Evolutionary conservation across 35 echinoderm and acorn worm species (phyloP).

Genomic region (Ptychodera flava): DNA sequence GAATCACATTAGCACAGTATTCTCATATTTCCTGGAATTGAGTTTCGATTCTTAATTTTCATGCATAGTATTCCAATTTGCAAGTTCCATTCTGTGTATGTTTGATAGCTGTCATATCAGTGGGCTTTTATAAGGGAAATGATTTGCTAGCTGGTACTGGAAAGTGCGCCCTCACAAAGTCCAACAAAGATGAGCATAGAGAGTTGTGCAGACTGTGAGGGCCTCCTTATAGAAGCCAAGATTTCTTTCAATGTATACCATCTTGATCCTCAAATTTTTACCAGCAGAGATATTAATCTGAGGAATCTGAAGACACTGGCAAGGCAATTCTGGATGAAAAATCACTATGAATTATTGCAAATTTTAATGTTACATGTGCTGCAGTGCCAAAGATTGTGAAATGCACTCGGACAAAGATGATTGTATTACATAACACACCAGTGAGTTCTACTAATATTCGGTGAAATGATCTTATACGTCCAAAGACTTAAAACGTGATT

Average conservation of each 20-base stretch:
- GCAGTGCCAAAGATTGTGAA: background rate
- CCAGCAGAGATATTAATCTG: too few relatives aligned
- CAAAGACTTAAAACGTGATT: background rate
- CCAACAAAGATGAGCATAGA: background rate
- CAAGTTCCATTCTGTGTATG: background rate
- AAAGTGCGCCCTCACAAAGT: background rate
- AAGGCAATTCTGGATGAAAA: too few relatives aligned
- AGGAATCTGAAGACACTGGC: too few relatives aligned
- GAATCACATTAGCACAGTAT: background rate
- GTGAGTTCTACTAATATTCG: background rate
- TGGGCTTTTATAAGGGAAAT: background rate
- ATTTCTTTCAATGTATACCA: too few relatives aligned
- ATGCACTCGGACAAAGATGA: background rate
- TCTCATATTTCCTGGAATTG: background rate
- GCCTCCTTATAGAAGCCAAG: too few relatives aligned
- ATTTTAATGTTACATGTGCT: background rate
- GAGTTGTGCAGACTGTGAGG: background rate
- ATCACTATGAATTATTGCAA: background rate
- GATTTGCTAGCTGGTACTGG: background rate
- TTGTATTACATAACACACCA: background rate
- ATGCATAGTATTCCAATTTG: background rate
- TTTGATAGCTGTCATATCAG: background rate
- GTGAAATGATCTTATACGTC: background rate
- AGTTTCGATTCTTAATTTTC: background rate
- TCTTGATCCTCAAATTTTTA: too few relatives aligned